phyloP scores from a whole-genome alignment of 2,888 invertebrate species.

The Hipparchia semele region DNA sequence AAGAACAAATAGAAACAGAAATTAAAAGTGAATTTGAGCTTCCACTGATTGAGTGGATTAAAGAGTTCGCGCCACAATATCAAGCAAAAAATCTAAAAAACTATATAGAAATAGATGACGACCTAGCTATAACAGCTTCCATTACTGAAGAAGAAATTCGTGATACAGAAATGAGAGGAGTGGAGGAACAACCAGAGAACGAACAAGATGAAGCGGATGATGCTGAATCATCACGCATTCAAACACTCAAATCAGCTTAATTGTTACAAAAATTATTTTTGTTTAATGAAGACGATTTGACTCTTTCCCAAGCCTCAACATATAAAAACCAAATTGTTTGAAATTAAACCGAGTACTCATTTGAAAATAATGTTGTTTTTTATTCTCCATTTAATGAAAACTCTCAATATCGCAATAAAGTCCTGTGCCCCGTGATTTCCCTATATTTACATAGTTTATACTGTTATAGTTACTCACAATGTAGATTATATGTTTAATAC shows the following conservation, averaged over 20 bases:
- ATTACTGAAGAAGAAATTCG: not conserved
- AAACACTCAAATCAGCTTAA: not conserved
- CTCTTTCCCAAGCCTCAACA: too few species aligned
- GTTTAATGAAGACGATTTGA: not conserved
- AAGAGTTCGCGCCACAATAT: not conserved
- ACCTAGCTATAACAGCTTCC: not conserved
- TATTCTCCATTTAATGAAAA: not conserved
- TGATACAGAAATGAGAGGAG: not conserved
- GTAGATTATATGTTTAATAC: too few species aligned
- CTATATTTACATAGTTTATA: too few species aligned
- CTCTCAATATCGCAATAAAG: not conserved
- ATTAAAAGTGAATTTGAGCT: not conserved
- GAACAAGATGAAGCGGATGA: not conserved
- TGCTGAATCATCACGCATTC: not conserved
- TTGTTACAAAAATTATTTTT: not conserved
- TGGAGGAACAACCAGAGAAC: not conserved
- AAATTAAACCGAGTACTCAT: not conserved
- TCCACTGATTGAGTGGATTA: slow-evolving; percentile 9
- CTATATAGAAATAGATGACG: not conserved
- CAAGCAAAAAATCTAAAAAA: not conserved
- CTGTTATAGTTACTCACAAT: too few species aligned
- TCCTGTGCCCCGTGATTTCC: not conserved
- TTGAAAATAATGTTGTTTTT: not conserved
- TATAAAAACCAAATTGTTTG: too few species aligned
- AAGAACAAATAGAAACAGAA: not conserved